Base-by-base conservation (phyloP, 2,797 vertebrate genomes). In the Cyclura pinguis region DNA sequence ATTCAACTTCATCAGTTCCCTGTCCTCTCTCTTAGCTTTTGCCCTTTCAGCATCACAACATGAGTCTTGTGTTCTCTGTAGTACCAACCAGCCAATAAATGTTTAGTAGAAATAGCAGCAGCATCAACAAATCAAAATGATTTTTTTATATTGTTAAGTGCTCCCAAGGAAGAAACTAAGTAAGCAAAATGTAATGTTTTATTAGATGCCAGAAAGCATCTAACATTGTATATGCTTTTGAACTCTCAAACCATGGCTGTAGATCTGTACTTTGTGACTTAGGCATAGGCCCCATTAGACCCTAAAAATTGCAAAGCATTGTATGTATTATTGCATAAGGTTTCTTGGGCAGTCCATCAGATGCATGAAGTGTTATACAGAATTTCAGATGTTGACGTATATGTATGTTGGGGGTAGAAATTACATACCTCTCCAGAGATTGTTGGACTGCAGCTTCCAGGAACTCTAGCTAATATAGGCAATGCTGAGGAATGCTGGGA, bases 61-160 rank as follows among this genome's bases (percentile, higher is more conserved):
- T 35, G 20, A 73, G 32, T 73, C 20, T 10, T 35, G 32, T 9
- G 4, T 85, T 85, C 47, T 85, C 38, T 73, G 32, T 52, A 55
- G 9, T 85, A 85, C 32, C 47, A n/a, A 85, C 42, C 47, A 85
- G 20, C 29, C 64, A 85, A 85, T 85, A 85, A 72, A 73, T 35
- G 67, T 67, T 85, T 52, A 52, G 29, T 22, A 52, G 84, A n/a
- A 85, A 32, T 20, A 32, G 27, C 42, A 50, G 62, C 35, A 62
- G 12, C 35, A 83, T 10, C 6, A 22, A 67, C 82, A 84, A 47
- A 64, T 84, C 24, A 84, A 67, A 84, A 67, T 20, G 22, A 38
- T 35, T 62, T 38, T 10, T 84, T 29, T 85, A 73, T 50, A n/a
- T 10, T 24, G 52, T 62, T 74, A 35, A 38, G 10, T 74, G 22